These are phyloP conservation scores for Agrochola lychnidis DNA, from an alignment of 2,888 invertebrate species.

Conservation along the genomic window DNA sequence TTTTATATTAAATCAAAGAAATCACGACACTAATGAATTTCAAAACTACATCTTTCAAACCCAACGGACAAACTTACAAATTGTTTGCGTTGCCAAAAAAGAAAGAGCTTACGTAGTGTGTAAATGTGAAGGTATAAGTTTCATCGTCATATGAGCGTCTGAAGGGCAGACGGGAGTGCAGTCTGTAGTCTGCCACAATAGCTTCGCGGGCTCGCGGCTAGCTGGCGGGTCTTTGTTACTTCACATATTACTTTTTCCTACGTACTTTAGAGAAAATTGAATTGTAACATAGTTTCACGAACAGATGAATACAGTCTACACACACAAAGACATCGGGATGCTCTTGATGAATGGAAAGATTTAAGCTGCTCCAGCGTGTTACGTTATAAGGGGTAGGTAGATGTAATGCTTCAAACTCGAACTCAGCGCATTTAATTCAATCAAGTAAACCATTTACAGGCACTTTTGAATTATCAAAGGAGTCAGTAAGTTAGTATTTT, in stretches of 20 bases:
- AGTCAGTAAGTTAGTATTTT: too few species aligned
- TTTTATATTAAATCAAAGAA: too few species aligned
- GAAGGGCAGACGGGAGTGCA: constrained; percentile 62
- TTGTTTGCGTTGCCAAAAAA: constrained; percentile 3
- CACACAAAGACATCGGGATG: constrained; percentile 37
- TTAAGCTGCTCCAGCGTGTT: constrained; percentile 35
- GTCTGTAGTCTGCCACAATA: constrained; percentile 68
- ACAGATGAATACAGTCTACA: constrained; percentile 55
- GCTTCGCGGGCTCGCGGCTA: constrained; percentile 60
- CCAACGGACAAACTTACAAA: neutral
- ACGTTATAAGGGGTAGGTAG: neutral
- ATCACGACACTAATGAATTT: neutral
- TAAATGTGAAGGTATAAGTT: constrained; percentile 48
- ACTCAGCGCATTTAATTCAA: neutral
- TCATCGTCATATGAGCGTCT: constrained; percentile 60
- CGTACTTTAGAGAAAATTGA: constrained; percentile 70
- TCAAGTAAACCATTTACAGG: too few species aligned
- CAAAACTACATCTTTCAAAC: constrained; percentile 8
- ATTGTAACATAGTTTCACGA: constrained; percentile 60
- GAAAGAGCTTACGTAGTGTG: constrained; percentile 15
- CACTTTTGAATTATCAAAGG: neutral
- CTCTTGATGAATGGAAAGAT: constrained; percentile 43
- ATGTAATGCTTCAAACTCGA: neutral
- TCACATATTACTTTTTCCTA: constrained; percentile 74
- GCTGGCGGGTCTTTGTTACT: constrained; percentile 73